phyloP scores from a whole-genome alignment of 2,888 invertebrate genomes.

The Saturnia pavonia region DNA sequence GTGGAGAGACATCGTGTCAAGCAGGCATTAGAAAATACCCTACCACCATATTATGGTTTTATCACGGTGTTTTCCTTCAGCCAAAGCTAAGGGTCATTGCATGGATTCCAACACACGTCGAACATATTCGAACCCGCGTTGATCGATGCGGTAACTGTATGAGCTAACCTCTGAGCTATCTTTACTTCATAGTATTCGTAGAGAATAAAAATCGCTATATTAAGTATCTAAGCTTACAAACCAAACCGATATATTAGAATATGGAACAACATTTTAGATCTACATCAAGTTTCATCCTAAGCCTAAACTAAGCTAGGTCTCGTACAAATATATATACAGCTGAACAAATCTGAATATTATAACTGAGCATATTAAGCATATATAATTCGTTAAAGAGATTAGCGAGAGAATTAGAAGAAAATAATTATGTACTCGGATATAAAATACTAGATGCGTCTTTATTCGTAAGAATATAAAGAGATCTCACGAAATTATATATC shows the following conservation, averaged over 20 bases:
- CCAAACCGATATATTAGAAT: background rate
- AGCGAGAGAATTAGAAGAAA: background rate
- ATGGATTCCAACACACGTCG: no score
- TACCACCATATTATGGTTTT: no score
- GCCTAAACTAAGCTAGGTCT: background rate
- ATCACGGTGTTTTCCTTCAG: no score
- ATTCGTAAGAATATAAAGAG: background rate
- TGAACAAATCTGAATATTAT: background rate
- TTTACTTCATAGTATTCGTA: no score
- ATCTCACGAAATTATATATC: background rate
- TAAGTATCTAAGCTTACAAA: background rate
- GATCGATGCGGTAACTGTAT: no score
- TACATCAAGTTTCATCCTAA: background rate
- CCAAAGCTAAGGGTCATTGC: no score
- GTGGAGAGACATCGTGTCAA: no score
- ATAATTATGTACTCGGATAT: background rate
- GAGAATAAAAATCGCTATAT: no score
- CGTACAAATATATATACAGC: background rate
- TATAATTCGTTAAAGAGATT: background rate
- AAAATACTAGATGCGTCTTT: background rate
- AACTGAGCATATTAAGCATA: background rate
- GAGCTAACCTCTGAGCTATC: no score
- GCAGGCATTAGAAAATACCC: no score
- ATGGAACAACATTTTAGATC: background rate
- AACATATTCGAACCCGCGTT: no score